These are phyloP conservation scores for Myrmecophaga tridactyla DNA, from an alignment of 2,113 vertebrate genomes.

Conservation along the genomic window DNA sequence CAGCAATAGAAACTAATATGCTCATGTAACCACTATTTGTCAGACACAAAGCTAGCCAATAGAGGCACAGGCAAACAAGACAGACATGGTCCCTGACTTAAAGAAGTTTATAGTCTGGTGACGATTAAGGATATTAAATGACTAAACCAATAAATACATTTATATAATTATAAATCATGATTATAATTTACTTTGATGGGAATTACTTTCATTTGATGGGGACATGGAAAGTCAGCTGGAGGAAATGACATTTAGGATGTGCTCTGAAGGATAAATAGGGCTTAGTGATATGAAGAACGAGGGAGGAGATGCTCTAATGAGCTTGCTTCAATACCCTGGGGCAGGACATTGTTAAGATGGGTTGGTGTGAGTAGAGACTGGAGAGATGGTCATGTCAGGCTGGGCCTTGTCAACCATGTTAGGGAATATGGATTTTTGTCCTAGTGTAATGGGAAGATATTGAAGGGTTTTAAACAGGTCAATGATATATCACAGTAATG, in stretches of 20 bases:
- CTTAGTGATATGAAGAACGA: neutral
- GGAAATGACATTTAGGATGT: neutral
- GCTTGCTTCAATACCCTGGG: neutral
- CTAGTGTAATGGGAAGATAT: neutral
- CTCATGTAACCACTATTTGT: neutral
- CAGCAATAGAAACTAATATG: neutral
- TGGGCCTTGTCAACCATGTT: neutral
- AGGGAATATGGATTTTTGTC: neutral
- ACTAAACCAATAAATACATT: neutral
- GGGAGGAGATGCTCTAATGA: neutral
- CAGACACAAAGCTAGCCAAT: neutral
- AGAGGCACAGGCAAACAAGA: neutral
- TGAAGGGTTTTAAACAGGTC: neutral
- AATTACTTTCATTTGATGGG: neutral
- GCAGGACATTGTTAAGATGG: neutral
- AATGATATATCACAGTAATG: neutral
- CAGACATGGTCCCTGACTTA: neutral
- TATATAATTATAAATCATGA: neutral
- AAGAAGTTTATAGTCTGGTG: neutral
- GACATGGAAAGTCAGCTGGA: neutral
- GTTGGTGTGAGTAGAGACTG: neutral
- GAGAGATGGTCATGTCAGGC: neutral
- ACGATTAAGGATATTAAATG: neutral
- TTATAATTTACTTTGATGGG: neutral
- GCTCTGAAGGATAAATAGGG: neutral